Evolutionary conservation across 1,140 invertebrate species (phyloP).

Genomic region (Drosophila rhopaloa): DNA sequence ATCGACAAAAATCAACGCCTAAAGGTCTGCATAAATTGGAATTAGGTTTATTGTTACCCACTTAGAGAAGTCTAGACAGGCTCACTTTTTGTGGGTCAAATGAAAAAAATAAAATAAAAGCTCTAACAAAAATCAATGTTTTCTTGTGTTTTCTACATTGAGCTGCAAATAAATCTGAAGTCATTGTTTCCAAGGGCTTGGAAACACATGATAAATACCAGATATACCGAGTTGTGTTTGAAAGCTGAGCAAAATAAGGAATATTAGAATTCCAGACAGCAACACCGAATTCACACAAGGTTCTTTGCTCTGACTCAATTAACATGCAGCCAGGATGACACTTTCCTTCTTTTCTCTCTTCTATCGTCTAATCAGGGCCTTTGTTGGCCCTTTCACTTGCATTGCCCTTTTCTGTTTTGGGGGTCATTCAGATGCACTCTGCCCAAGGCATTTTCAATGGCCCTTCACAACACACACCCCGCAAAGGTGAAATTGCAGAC

Average conservation of each 20-base stretch:
- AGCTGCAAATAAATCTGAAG: neutral
- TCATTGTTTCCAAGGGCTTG: neutral
- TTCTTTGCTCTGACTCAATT: conserved; percentile 30
- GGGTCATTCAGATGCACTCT: conserved; percentile 50
- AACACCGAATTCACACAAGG: neutral
- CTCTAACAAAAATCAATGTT: neutral
- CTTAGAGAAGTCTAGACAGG: conserved; percentile 41
- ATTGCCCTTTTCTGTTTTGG: conserved; percentile 39
- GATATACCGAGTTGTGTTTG: neutral
- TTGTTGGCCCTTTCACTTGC: conserved; percentile 74
- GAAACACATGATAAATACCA: neutral
- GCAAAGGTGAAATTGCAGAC: conserved; percentile 12
- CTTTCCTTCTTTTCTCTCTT: conserved; percentile 24
- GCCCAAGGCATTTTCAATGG: conserved; percentile 44
- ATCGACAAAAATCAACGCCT: neutral
- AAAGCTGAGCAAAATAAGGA: neutral
- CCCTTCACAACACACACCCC: conserved; percentile 37
- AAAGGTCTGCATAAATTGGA: neutral
- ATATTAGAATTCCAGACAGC: neutral
- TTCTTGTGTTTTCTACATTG: neutral
- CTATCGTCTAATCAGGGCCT: conserved; percentile 71
- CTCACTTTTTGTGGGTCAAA: conserved; percentile 21
- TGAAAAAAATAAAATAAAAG: neutral
- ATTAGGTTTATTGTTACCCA: neutral
- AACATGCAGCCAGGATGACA: conserved; percentile 47